These are phyloP conservation scores for Macrophya alboannulata DNA, from an alignment of 2,888 invertebrate genomes.

Conservation along the genomic window DNA sequence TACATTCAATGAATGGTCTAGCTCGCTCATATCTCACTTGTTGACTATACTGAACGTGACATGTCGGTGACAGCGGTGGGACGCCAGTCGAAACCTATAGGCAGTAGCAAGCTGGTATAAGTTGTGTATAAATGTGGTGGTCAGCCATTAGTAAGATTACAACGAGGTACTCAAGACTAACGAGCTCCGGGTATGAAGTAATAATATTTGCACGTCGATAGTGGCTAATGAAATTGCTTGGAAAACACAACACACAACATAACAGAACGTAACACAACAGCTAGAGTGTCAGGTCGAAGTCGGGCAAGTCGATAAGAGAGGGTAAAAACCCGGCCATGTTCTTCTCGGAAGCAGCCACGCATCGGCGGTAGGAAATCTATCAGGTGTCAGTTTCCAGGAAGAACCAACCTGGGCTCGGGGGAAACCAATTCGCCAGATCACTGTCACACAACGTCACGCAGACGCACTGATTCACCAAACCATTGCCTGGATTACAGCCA, in stretches of 20 bases:
- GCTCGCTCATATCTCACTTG: background rate
- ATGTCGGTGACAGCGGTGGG: slow-evolving; percentile 10
- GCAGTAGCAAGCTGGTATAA: background rate
- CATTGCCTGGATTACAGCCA: slow-evolving; percentile 20
- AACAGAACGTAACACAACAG: too few species aligned
- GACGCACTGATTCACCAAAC: slow-evolving; percentile 23
- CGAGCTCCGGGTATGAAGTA: slow-evolving; percentile 70
- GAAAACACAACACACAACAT: slow-evolving; percentile 64
- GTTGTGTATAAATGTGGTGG: slow-evolving; percentile 16
- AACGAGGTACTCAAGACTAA: slow-evolving; percentile 65
- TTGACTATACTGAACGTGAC: background rate
- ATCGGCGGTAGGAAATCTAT: background rate
- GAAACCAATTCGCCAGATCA: slow-evolving; percentile 37
- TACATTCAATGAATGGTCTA: background rate
- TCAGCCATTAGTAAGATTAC: slow-evolving; percentile 75
- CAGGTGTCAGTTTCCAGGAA: slow-evolving; percentile 8
- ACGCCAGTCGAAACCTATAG: background rate
- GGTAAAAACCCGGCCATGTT: background rate
- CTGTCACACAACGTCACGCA: background rate
- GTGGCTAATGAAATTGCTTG: slow-evolving; percentile 75
- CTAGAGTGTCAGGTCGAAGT: background rate
- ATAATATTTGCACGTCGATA: slow-evolving; percentile 68
- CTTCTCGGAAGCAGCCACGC: background rate
- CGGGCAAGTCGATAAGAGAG: background rate
- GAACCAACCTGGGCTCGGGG: background rate